Evolutionary conservation across 2,888 invertebrate species (phyloP).

Genomic region (Agonopterix heracliana): DNA sequence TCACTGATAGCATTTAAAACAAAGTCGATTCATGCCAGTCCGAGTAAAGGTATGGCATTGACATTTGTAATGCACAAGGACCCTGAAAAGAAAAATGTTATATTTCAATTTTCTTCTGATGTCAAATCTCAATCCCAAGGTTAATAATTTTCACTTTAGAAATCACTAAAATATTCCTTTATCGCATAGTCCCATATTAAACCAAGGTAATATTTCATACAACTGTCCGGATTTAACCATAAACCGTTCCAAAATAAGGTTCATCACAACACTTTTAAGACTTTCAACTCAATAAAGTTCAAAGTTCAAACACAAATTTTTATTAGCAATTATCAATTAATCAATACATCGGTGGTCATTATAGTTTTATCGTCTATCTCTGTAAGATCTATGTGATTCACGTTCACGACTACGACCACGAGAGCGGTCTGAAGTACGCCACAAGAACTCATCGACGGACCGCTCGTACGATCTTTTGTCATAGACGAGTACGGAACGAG

Average conservation of each 20-base stretch:
- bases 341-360: constrained; percentile 57
- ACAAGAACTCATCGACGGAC: constrained; percentile 90
- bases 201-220: constrained; percentile 9
- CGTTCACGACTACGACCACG: constrained; percentile 76
- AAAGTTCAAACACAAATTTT: constrained; percentile 70
- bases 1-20: neutral
- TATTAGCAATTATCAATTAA: constrained; percentile 56
- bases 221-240: constrained; percentile 4
- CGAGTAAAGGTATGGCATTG: neutral
- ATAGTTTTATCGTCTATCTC: constrained; percentile 73
- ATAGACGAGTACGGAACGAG: constrained; percentile 77
- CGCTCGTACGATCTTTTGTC: constrained; percentile 91
- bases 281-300: constrained; percentile 67
- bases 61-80: neutral
- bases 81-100: constrained; percentile 16
- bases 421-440: constrained; percentile 84
- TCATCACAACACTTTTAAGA: constrained; percentile 60
- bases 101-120: neutral
- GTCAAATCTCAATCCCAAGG: neutral
- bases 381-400: constrained; percentile 75
- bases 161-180: constrained; percentile 16
- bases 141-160: constrained; percentile 2
- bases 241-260: constrained; percentile 17
- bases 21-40: neutral
- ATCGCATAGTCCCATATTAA: constrained; percentile 14